These are phyloP conservation scores for Zalophus californianus DNA, from an alignment of 2,797 vertebrate species.

Conservation along the genomic window DNA sequence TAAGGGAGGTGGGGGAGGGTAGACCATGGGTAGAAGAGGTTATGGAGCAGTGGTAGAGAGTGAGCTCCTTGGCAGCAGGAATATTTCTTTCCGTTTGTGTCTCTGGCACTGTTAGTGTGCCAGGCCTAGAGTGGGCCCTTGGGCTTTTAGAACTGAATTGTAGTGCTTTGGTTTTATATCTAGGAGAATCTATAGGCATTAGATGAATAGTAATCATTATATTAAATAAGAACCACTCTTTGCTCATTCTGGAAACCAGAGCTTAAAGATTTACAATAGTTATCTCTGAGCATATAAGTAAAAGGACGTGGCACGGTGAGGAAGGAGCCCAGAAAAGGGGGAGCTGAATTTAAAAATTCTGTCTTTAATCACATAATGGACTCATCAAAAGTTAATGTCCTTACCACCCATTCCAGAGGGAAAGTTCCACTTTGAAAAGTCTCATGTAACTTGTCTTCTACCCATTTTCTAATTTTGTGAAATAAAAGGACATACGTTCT, in stretches of 20 bases:
- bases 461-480: not conserved
- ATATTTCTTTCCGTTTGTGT: not conserved
- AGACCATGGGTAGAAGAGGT: not conserved
- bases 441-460: not conserved
- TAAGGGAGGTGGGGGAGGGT: not conserved
- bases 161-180: not conserved
- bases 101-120: not conserved
- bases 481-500: not conserved
- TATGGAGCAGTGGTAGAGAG: too few species aligned
- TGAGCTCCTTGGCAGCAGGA: not conserved
- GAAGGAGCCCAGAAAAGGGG: not conserved
- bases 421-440: not conserved
- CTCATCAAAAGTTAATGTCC: not conserved
- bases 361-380: not conserved
- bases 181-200: not conserved
- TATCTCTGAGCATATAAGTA: not conserved
- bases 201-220: not conserved
- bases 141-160: not conserved
- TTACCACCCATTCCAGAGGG: not conserved
- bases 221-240: conserved; percentile 10
- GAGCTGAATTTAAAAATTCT: not conserved
- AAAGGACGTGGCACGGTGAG: not conserved
- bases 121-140: not conserved
- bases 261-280: not conserved
- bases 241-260: not conserved